phyloP scores from a whole-genome alignment of 2,888 invertebrate species.

The Caenorhabditis becei region DNA sequence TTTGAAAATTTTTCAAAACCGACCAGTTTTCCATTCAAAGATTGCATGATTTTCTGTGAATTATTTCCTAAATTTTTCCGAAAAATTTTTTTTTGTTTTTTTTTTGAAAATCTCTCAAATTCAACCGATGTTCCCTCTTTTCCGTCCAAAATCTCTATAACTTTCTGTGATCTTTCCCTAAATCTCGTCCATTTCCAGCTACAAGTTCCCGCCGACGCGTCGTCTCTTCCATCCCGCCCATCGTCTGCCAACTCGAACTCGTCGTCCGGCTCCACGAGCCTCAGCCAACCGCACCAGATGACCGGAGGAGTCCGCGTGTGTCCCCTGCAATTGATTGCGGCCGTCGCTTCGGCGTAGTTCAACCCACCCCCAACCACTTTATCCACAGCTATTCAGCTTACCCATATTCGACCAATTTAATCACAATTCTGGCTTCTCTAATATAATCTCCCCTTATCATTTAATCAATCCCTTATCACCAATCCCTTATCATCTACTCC shows the following conservation, averaged over 20 bases:
- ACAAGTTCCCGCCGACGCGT: conserved; percentile 10
- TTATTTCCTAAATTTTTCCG: too few species aligned
- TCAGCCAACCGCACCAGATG: conserved; percentile 17
- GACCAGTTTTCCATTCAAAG: not conserved
- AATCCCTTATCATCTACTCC: too few species aligned
- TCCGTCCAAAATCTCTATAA: too few species aligned
- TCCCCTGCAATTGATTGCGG: conserved; percentile 73
- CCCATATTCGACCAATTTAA: conserved; percentile 46
- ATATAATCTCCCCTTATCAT: not conserved
- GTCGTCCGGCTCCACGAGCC: conserved; percentile 25
- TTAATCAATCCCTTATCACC: not conserved
- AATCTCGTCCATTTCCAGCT: conserved; percentile 18
- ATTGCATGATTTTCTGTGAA: not conserved
- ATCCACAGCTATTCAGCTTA: conserved; percentile 4
- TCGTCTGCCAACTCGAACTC: conserved; percentile 42
- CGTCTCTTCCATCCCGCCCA: conserved; percentile 29
- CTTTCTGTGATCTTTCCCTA: too few species aligned
- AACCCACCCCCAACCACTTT: conserved; percentile 8
- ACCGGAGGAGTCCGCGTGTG: conserved; percentile 67
- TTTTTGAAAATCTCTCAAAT: too few species aligned
- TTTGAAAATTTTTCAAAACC: not conserved
- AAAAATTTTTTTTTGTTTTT: too few species aligned
- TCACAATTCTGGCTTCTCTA: conserved; percentile 52
- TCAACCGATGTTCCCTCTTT: too few species aligned
- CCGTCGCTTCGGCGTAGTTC: conserved; percentile 67